Evolutionary conservation across 2,113 vertebrate genomes (phyloP).

Genomic region (Saguinus imperator): DNA sequence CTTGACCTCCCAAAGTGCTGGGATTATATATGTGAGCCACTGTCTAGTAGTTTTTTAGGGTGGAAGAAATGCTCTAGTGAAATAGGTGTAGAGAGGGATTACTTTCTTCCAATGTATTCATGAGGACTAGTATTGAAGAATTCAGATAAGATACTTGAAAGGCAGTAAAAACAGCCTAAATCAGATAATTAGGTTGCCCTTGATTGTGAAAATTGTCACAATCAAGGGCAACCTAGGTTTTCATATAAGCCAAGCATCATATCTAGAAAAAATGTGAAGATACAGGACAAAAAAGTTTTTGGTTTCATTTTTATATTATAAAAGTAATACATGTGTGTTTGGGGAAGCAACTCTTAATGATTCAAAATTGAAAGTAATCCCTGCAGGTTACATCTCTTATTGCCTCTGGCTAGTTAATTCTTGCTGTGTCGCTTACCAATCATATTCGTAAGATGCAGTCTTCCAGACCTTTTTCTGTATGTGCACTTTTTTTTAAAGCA

Average conservation of each 20-base stretch:
- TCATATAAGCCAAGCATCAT: neutral
- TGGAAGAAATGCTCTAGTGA: neutral
- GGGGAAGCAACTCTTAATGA: neutral
- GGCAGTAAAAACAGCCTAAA: neutral
- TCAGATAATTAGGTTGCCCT: neutral
- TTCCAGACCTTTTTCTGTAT: neutral
- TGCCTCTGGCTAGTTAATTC: neutral
- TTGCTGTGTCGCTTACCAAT: neutral
- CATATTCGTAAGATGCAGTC: neutral
- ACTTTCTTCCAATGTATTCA: neutral
- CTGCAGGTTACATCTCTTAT: neutral
- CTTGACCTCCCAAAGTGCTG: too few relatives aligned
- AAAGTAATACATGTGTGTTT: neutral
- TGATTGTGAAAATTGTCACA: neutral
- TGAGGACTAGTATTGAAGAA: neutral
- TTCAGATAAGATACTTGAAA: neutral
- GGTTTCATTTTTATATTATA: neutral
- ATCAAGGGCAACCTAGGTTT: neutral
- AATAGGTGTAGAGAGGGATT: neutral
- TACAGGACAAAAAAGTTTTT: neutral
- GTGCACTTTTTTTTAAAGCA: neutral
- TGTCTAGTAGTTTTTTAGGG: neutral
- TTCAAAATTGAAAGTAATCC: neutral
- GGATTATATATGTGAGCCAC: too few relatives aligned
- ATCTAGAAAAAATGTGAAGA: neutral